Evolutionary conservation across 1,140 invertebrate species (phyloP).

Genomic region (Prorops nasuta): DNA sequence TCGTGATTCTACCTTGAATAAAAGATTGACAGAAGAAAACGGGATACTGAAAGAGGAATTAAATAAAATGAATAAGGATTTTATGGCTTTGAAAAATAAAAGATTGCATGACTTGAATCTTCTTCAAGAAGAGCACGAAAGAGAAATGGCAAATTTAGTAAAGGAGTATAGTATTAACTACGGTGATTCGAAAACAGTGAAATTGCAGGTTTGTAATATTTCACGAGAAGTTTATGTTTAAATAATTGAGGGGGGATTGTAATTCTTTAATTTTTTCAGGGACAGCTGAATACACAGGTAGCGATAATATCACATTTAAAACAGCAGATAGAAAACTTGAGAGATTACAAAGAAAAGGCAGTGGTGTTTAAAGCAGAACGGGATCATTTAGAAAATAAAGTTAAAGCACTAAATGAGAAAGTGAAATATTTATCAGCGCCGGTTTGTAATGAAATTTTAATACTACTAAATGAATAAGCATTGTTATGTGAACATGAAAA

Average conservation of each 20-base stretch:
- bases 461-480: not conserved
- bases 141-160: slow-evolving; percentile 62
- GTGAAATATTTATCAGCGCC: slow-evolving; percentile 50
- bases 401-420: slow-evolving; percentile 52
- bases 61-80: slow-evolving; percentile 63
- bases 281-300: slow-evolving; percentile 57
- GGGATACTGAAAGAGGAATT: slow-evolving; percentile 62
- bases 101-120: slow-evolving; percentile 74
- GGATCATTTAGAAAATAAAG: slow-evolving; percentile 60
- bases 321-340: slow-evolving; percentile 54
- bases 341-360: slow-evolving; percentile 58
- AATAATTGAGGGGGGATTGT: too few species aligned
- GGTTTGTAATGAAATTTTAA: slow-evolving; percentile 32
- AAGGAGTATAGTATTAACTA: slow-evolving; percentile 52
- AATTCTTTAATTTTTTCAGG: slow-evolving; percentile 22
- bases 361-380: slow-evolving; percentile 59
- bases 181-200: slow-evolving; percentile 49
- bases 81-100: slow-evolving; percentile 70
- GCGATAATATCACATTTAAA: slow-evolving; percentile 59
- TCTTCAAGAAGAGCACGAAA: slow-evolving; percentile 74
- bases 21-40: slow-evolving; percentile 59
- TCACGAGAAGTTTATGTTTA: not conserved
- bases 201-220: slow-evolving; percentile 46
- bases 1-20: slow-evolving; percentile 49
- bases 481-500: not conserved